phyloP scores from a whole-genome alignment of 2,113 vertebrate genomes.

The Tragelaphus buxtoni region DNA sequence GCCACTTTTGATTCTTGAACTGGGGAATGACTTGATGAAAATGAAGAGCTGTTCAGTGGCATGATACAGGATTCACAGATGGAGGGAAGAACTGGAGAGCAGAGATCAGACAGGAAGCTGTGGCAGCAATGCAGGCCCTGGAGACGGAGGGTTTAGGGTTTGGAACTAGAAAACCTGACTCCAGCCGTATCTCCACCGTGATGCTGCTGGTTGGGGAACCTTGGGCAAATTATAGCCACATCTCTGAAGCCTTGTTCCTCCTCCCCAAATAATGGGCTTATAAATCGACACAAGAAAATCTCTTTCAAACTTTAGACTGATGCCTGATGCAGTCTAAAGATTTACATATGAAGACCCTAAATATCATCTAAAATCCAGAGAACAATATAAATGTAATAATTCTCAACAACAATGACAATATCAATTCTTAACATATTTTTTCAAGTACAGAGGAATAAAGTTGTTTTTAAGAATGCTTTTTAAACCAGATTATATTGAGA shows the following conservation, averaged over 20 bases:
- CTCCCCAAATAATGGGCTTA: not conserved
- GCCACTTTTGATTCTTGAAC: not conserved
- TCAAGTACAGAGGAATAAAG: conserved; percentile 25
- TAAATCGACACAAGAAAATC: not conserved
- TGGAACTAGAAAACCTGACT: not conserved
- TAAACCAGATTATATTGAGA: conserved; percentile 18
- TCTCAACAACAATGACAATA: not conserved
- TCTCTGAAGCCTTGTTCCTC: not conserved
- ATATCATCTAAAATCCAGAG: not conserved
- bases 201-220: not conserved
- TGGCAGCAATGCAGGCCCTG: not conserved
- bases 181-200: not conserved
- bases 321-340: conserved; percentile 24
- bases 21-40: not conserved
- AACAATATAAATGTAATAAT: conserved; percentile 7
- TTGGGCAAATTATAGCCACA: not conserved
- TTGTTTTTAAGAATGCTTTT: conserved; percentile 29
- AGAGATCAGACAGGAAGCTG: not conserved
- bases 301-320: not conserved
- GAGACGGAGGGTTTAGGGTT: not conserved
- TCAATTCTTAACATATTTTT: not conserved
- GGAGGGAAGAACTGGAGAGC: not conserved
- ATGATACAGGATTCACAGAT: not conserved
- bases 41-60: not conserved
- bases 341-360: conserved; percentile 13